Evolutionary conservation across 2,888 invertebrate species (phyloP), one percentile per base, ranked within the genome.

Genomic region (Leucophora obtusa): DNA sequence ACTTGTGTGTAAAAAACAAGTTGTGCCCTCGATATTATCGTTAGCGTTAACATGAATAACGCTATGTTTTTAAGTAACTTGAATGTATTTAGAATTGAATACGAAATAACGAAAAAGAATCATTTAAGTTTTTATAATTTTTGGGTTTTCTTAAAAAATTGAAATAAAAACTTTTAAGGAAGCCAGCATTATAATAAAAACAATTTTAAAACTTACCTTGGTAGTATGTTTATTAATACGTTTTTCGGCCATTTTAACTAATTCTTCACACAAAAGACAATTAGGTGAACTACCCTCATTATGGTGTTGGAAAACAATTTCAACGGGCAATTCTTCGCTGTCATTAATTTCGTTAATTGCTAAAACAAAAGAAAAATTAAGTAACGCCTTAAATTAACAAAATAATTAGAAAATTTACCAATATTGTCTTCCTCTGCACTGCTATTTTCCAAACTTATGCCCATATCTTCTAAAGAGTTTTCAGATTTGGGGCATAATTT

Each of bases 401-500:
- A 38, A 38, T 3, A 7, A 28, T 28, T 28, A 7, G 1, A 11
- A 38, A 38, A 38, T 11, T 38, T 28, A 69, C 63, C 53, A 5
- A 56, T 74, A 82, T 84, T 76, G 43, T 86, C 84, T 5, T 75
- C 79, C 50, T 83, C 84, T 8, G 83, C 84, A 51, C 78, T 43
- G 59, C 74, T 73, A 53, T 79, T 81, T 8, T 82, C 80, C 11
- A 86, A 71, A 18, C 82, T 84, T 50, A 88, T 85, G 10, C 85
- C 85, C 83, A 87, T 68, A 68, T 89, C 88, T 0, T 83, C 82
- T 54, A 89, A 82, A 89, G 86, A 33, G 88, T 92, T 87, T 86
- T 90, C 85, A 63, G 91, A 87, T 84, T 92, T 92, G 56, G 92
- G 90, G 87, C 97, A 97, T 11, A 96, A 90, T 86, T 95, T 94